Evolutionary conservation across 1,140 invertebrate species (phyloP), one percentile per base, ranked within the genome.

Genomic region (Conus ventricosus): DNA sequence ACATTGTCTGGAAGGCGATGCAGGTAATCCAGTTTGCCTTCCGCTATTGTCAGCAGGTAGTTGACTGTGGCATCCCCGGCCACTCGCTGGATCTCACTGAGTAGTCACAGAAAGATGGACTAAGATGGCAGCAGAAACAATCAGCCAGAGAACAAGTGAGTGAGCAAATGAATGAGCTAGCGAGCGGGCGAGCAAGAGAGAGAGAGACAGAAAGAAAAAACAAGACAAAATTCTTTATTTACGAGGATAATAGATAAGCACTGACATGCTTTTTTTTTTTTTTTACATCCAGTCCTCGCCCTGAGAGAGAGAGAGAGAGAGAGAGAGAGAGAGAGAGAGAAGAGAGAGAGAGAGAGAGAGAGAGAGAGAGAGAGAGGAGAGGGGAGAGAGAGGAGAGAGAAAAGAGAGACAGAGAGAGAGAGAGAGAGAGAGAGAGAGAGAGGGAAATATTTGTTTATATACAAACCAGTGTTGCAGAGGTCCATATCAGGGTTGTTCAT

Each of bases 11-110:
- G 81, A 4, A 90, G 86, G 5, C 90, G 81, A 57, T 63, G 85
- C 20, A 88, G 55, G 80, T 88, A 90, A 67, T 90, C 88, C 63
- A 89, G 84, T 1, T 90, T 84, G 3, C 88, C 88, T 11, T 25
- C 3, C 0, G 89, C 76, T 1, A 90, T 81, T 20, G n/a, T 75
- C 11, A 89, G 55, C 53, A 90, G 25, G 55, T 87, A 90, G 1
- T 85, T 3, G 4, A 90, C 25, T 20, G 88, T 88, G 20, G 10
- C 15, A 6, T 76, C 78, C 4, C 88, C 90, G 20, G 75, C 53
- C 60, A 75, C 89, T 27, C 80, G 80, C 53, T 82, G 83, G 80
- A 88, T 89, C 53, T 71, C 53, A 39, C 85, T 55, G 55, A 15
- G 67, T 5, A 84, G 23, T 23, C 10, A 11, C 13, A n/a, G 5